These are phyloP conservation scores for Neodiprion pinetum DNA, from an alignment of 1,140 invertebrate genomes.

Conservation along the genomic window DNA sequence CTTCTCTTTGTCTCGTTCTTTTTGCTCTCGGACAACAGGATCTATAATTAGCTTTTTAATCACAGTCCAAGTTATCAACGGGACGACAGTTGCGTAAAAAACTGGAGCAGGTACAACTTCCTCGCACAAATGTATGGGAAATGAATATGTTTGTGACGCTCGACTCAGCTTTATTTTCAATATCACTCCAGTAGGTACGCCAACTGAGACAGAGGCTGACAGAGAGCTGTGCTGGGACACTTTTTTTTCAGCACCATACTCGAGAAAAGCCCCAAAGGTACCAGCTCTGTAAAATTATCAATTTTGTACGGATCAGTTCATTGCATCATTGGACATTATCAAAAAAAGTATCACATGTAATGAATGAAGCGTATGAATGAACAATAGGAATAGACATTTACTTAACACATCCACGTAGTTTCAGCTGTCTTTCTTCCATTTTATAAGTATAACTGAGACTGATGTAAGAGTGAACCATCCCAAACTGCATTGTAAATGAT, in stretches of 20 bases:
- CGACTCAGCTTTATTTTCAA: constrained; percentile 87
- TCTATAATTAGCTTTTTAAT: constrained; percentile 88
- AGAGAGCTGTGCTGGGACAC: constrained; percentile 90
- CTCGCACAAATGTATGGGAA: constrained; percentile 91
- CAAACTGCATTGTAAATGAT: constrained; percentile 78
- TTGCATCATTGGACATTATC: background rate
- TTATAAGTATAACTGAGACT: constrained; percentile 79
- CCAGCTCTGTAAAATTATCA: constrained; percentile 69
- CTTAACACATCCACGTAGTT: constrained; percentile 80
- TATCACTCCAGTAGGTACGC: constrained; percentile 85
- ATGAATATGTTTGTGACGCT: constrained; percentile 86
- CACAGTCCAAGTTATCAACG: constrained; percentile 79
- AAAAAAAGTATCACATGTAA: constrained; percentile 13
- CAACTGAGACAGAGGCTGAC: constrained; percentile 83
- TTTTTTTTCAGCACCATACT: constrained; percentile 93
- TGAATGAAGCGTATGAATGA: background rate
- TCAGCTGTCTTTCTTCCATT: constrained; percentile 78
- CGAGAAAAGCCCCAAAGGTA: constrained; percentile 83
- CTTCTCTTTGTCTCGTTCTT: constrained; percentile 77
- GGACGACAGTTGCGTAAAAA: constrained; percentile 91
- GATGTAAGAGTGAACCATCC: constrained; percentile 80
- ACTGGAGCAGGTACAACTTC: constrained; percentile 87
- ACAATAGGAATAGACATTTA: constrained; percentile 60
- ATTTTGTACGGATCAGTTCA: constrained; percentile 19
- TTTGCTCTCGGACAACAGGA: constrained; percentile 81